A percentile compares a stretch with the other conserved stretches of the same genome.
phyloP scores from a whole-genome alignment of 2,113 vertebrate species.

The Heterocephalus glaber region DNA sequence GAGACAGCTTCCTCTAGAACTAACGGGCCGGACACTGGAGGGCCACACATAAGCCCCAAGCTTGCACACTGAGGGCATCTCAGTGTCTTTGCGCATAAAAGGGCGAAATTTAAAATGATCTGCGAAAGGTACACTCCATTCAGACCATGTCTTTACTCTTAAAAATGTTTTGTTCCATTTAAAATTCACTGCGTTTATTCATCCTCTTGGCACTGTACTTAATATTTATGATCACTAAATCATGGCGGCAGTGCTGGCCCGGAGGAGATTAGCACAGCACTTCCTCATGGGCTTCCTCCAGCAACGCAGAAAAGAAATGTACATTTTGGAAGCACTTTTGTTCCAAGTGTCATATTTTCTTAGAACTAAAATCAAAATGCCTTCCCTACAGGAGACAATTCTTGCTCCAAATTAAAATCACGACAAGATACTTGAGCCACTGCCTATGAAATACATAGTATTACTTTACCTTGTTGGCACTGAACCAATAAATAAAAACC shows the following conservation, averaged over 20 bases:
- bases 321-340: conserved; percentile 52
- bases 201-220: conserved; percentile 54
- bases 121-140: conserved; percentile 4
- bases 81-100: neutral
- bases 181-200: conserved; percentile 46
- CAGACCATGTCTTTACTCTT: neutral
- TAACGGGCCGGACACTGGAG: neutral
- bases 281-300: conserved; percentile 25
- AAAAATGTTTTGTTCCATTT: conserved; percentile 64
- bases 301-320: neutral
- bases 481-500: neutral
- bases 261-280: conserved; percentile 54
- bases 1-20: neutral
- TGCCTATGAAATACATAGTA: neutral
- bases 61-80: neutral
- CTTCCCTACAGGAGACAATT: neutral
- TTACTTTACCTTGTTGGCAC: neutral
- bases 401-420: conserved; percentile 29
- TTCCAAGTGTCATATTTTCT: neutral
- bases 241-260: conserved; percentile 31
- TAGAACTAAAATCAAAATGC: neutral
- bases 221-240: conserved; percentile 63
- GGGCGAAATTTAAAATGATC: neutral
- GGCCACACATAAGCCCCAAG: neutral
- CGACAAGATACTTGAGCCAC: neutral